Conservation (phyloP, 2,113 vertebrate genomes). For the Aegotheles bennettii region DNA sequence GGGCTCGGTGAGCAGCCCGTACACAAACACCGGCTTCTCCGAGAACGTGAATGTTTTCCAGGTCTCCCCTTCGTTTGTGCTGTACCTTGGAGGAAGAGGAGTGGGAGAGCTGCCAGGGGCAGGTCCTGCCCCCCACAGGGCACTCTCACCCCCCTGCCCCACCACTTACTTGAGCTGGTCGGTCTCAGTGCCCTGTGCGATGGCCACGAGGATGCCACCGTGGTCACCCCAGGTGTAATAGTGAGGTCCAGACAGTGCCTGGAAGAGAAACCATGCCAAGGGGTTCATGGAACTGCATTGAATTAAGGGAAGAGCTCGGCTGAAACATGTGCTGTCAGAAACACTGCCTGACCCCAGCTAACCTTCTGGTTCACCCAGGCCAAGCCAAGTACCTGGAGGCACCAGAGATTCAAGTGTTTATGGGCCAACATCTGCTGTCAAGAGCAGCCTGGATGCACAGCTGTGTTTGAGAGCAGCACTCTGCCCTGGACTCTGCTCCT, state of each 20-base stretch:
- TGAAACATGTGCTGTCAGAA: not conserved
- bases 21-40: slow-evolving; percentile 84
- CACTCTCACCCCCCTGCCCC: not conserved
- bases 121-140: not conserved
- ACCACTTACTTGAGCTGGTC: slow-evolving; percentile 88
- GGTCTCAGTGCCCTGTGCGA: slow-evolving; percentile 85
- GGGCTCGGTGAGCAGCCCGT: slow-evolving; percentile 92
- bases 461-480: not conserved
- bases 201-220: slow-evolving; percentile 92
- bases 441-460: not conserved
- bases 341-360: not conserved
- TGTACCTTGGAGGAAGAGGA: slow-evolving; percentile 76
- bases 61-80: slow-evolving; percentile 95
- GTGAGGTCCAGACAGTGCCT: slow-evolving; percentile 92
- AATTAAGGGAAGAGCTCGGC: not conserved
- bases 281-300: not conserved
- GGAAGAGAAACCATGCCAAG: not conserved
- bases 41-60: slow-evolving; percentile 91
- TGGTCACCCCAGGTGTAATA: slow-evolving; percentile 98
- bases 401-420: not conserved
- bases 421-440: not conserved
- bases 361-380: not conserved
- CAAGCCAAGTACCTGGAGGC: not conserved
- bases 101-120: not conserved
- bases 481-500: not conserved